phyloP scores from a whole-genome alignment of 1,140 invertebrate species.

The Drosophila aff. region DNA sequence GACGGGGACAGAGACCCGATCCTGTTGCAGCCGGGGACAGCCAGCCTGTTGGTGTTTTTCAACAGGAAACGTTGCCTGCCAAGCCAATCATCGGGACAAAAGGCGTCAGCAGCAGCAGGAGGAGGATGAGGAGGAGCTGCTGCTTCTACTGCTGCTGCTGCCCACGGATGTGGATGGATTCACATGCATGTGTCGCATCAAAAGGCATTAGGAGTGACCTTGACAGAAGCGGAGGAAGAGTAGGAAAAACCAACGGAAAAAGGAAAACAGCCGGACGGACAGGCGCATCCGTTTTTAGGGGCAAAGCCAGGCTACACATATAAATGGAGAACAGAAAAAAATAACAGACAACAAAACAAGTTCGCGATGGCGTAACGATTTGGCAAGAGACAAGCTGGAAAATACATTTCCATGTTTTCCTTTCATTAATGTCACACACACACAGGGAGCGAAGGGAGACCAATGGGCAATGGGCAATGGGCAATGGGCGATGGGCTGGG shows the following conservation, averaged over 20 bases:
- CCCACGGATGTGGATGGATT: background rate
- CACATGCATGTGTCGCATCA: constrained; percentile 48
- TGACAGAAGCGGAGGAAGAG: constrained; percentile 30
- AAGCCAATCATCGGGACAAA: constrained; percentile 41
- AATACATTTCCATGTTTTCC: constrained; percentile 64
- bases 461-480: constrained; percentile 15
- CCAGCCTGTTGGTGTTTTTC: constrained; percentile 22
- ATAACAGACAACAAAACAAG: constrained; percentile 39
- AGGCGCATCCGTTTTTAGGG: constrained; percentile 30
- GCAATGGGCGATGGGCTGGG: constrained; percentile 30
- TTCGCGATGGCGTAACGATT: constrained; percentile 60
- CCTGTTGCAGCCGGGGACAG: constrained; percentile 33
- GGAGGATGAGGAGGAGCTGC: background rate
- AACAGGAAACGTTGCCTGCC: constrained; percentile 26
- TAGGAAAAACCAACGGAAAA: constrained; percentile 1
- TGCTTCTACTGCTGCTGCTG: background rate
- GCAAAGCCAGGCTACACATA: constrained; percentile 1
- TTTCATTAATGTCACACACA: constrained; percentile 65
- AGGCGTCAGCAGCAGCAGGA: background rate
- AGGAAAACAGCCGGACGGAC: constrained; percentile 15
- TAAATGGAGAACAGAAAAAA: constrained; percentile 16
- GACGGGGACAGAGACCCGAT: background rate
- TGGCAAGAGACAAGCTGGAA: constrained; percentile 39
- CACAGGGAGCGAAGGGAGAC: background rate
- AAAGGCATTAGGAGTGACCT: constrained; percentile 58